Base-by-base conservation (phyloP, 2,888 invertebrate genomes). In the Tenthredo scrophulariae region DNA sequence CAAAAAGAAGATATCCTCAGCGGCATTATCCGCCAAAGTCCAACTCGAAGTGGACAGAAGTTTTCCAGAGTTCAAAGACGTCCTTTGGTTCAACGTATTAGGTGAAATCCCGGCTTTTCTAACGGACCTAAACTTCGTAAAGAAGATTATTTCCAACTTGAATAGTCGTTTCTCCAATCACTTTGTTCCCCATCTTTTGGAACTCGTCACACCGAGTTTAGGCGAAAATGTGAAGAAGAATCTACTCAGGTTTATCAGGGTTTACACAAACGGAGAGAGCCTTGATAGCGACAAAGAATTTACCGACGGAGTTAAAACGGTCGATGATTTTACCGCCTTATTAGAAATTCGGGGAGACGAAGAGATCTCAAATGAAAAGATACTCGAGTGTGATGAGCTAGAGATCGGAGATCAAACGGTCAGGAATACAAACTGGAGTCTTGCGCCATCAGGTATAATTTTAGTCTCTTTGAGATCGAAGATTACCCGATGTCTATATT, bases 261-360 rank as follows among this genome's bases (percentile, higher is more conserved):
- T 91, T 85, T 89, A 92, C 82, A 85, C 89, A 89, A 22, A 93
- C 91, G 88, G 91, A 93, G 87, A 93, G 91, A 79, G 86, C 84
- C 85, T 86, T 72, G 85, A 86, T 82, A 80, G 88, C 74, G 86
- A 88, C 22, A 88, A 88, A 77, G 86, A 86, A 50, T 83, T 79
- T 3, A 79, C 86, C 50, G 83, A 88, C 84, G 86, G 87, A 75
- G 86, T 94, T 87, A 95, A 94, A 87, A 94, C 94, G 58, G 88
- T 94, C 6, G 91, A 94, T 79, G 95, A 95, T 91, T 86, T 95
- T 26, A 86, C 86, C 87, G 62, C 74, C 84, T 65, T 85, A 70
- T 37, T 15, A 46, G 43, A 29, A 58, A 50, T 18, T 2, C 29
- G 13, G 40, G 85, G 43, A 9, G 29, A 67, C 1, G 22, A 65